Conservation (phyloP, 2,113 vertebrate genomes). For the Actenoides lindsayi region DNA sequence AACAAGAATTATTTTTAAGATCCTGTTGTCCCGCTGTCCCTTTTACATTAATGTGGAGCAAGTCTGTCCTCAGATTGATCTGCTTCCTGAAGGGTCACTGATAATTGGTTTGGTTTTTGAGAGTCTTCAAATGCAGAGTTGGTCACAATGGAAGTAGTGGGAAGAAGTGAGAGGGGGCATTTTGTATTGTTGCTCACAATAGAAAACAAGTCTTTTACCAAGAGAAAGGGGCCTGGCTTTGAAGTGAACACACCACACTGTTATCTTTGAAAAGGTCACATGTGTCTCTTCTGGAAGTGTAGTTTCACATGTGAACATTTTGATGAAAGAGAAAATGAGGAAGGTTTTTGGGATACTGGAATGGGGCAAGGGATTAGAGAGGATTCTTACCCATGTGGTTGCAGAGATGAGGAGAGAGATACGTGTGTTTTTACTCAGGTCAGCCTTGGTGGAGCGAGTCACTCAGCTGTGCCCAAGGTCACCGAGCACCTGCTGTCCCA, state of each 20-base stretch:
- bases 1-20: background rate
- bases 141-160: background rate
- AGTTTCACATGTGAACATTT: background rate
- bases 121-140: background rate
- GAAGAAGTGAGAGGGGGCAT: background rate
- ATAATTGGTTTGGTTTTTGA: background rate
- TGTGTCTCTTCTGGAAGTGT: background rate
- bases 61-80: background rate
- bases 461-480: constrained; percentile 39
- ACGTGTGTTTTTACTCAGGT: constrained; percentile 10
- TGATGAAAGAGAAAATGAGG: background rate
- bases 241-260: background rate
- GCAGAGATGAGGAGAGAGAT: background rate
- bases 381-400: background rate
- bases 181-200: background rate
- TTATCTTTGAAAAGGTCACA: background rate
- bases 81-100: background rate
- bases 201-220: background rate
- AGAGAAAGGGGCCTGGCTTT: background rate
- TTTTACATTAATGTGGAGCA: background rate
- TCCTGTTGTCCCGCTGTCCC: background rate
- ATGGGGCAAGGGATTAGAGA: background rate
- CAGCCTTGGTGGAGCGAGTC: constrained; percentile 41
- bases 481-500: constrained; percentile 32
- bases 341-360: background rate